A percentile compares a stretch with the other conserved stretches of the same genome.
These are phyloP conservation scores for Ditula angustiorana DNA, from an alignment of 2,888 invertebrate species.

Conservation along the genomic window DNA sequence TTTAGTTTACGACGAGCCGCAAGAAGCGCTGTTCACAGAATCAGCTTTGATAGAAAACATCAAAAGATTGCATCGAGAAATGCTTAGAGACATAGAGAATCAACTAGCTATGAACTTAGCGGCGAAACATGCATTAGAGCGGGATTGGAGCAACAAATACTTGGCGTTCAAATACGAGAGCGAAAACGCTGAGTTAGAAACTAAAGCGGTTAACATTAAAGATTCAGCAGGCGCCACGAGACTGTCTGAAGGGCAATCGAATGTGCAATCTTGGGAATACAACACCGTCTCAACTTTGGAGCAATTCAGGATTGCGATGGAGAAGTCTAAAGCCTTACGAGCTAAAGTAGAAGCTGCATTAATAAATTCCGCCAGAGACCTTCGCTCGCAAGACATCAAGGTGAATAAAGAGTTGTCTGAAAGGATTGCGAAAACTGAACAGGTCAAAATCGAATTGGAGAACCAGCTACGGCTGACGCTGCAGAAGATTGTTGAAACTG, in stretches of 20 bases:
- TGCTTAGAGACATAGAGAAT: slow-evolving; percentile 88
- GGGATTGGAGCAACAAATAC: slow-evolving; percentile 96
- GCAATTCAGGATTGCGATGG: slow-evolving; percentile 90
- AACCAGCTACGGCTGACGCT: slow-evolving; percentile 86
- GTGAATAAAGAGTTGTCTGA: slow-evolving; percentile 91
- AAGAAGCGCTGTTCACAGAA: slow-evolving; percentile 91
- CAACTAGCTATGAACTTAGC: slow-evolving; percentile 90
- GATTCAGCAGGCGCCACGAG: slow-evolving; percentile 92
- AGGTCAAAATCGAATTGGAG: slow-evolving; percentile 89
- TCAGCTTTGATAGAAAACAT: slow-evolving; percentile 89
- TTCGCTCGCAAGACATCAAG: slow-evolving; percentile 92
- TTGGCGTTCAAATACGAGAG: slow-evolving; percentile 92
- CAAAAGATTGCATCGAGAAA: slow-evolving; percentile 86
- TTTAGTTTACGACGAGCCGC: slow-evolving; percentile 90
- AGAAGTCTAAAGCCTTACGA: slow-evolving; percentile 89
- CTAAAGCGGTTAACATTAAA: slow-evolving; percentile 88
- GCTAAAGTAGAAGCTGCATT: slow-evolving; percentile 90
- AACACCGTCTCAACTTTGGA: slow-evolving; percentile 91
- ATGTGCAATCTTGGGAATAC: slow-evolving; percentile 93
- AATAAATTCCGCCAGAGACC: slow-evolving; percentile 91
- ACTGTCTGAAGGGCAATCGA: slow-evolving; percentile 93
- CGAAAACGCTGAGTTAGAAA: slow-evolving; percentile 88
- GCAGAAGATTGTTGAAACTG: slow-evolving; percentile 73
- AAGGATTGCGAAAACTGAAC: slow-evolving; percentile 91
- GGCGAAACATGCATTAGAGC: slow-evolving; percentile 91